Base-by-base conservation (phyloP, 2,113 vertebrate species). In the Ceyx margarethae region DNA sequence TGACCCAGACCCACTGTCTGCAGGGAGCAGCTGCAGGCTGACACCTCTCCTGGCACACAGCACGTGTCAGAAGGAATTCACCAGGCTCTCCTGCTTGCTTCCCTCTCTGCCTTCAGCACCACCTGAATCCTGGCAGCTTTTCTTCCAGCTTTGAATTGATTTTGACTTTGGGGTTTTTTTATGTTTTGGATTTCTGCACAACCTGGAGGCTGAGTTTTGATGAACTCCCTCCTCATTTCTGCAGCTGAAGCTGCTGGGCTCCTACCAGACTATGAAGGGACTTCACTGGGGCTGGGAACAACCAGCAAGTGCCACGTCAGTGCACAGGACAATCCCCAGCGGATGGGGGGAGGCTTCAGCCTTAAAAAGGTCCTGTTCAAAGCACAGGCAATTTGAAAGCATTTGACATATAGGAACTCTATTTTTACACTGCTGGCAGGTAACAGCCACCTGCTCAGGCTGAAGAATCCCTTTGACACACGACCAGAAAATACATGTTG, bases 301-400 rank as follows among this genome's bases (percentile, higher is more conserved):
- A 68, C 28, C 5, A n/a, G 6, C 57, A 77, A 74, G 25, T 5
- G 18, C 46, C 64, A 53, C 1, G 0, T 42, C 0, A 2, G 45
- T 60, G 29, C 3, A 3, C 4, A 23, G 37, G 28, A 26, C 57
- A 21, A 5, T 58, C 67, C 62, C 37, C 5, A 35, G 51, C 45
- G 65, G 25, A 33, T 0, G 0, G 25, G 13, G 50, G 69, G 23
- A 71, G 68, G 43, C 42, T 57, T 51, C 51, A 71, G 65, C 28
- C 62, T 46, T 16, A 48, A 29, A 10, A 73, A 45, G 9, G 35
- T n/a, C 31, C 77, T 78, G 56, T 73, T 77, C 83, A 85, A 76
- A 86, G 79, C 58, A 35, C 46, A 42, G 72, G 17, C n/a, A 33
- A 51, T 54, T 1, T 62, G 71, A 60, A 82, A 79, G 35, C 9